Conservation (phyloP, 2,888 invertebrate species). For the Diploptera punctata region DNA sequence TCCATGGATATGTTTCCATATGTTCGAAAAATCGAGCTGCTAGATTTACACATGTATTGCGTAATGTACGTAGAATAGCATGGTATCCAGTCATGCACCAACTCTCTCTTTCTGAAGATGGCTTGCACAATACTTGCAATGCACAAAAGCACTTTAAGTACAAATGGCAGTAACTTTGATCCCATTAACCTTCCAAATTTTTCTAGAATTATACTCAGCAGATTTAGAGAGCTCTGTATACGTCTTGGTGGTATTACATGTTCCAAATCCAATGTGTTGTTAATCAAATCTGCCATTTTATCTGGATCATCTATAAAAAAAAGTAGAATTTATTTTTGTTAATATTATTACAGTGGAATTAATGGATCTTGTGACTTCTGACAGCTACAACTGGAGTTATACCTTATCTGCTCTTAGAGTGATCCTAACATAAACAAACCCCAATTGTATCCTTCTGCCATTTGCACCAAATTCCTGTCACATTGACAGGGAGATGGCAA, state of each 20-base stretch:
- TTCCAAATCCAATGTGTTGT: conserved; percentile 61
- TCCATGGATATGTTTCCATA: conserved; percentile 80
- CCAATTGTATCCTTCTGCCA: no score
- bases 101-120: conserved; percentile 56
- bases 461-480: no score
- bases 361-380: no score
- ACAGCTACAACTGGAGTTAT: no score
- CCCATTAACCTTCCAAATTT: conserved; percentile 83
- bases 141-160: conserved; percentile 75
- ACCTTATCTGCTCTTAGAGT: no score
- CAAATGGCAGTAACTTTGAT: conserved; percentile 66
- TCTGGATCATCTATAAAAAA: conserved; percentile 58
- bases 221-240: conserved; percentile 76
- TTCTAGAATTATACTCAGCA: conserved; percentile 77
- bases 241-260: conserved; percentile 62
- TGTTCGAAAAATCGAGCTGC: conserved; percentile 78
- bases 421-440: no score
- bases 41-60: conserved; percentile 66
- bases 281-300: conserved; percentile 59
- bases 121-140: conserved; percentile 70
- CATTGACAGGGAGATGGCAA: no score
- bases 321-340: no score
- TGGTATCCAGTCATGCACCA: conserved; percentile 68
- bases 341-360: no score
- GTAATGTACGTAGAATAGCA: conserved; percentile 68